Percentiles rank a stretch among this genome's conserved stretches.
These are phyloP conservation scores for Alethe castanea DNA, from an alignment of 2,113 vertebrate species.

Conservation along the genomic window DNA sequence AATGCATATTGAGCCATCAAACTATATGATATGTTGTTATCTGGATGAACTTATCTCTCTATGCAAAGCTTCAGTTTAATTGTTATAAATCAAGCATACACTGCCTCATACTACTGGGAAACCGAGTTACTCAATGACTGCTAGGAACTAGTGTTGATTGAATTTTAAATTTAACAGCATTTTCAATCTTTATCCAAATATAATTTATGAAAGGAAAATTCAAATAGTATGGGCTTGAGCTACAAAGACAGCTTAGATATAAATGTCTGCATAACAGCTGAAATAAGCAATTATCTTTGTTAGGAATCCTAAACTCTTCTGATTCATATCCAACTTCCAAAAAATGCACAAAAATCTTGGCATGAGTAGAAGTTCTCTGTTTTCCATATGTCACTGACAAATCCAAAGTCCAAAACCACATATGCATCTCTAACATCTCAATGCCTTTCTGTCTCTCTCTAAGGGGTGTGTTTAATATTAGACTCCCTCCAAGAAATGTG, in stretches of 20 bases:
- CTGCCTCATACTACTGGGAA: not conserved
- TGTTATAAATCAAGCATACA: not conserved
- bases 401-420: not conserved
- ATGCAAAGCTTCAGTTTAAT: not conserved
- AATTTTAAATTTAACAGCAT: not conserved
- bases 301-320: not conserved
- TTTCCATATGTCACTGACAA: not conserved
- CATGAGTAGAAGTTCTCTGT: not conserved
- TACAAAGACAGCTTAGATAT: not conserved
- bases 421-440: not conserved
- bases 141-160: not conserved
- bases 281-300: not conserved
- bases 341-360: not conserved
- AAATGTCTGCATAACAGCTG: not conserved
- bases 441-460: not conserved
- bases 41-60: not conserved
- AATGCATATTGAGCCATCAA: not conserved
- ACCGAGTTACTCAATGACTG: not conserved
- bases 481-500: not conserved
- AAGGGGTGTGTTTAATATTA: not conserved
- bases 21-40: not conserved
- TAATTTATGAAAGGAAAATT: not conserved
- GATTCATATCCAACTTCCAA: not conserved
- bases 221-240: not conserved
- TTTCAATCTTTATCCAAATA: not conserved